These are phyloP conservation scores for Pao palembangensis DNA, from an alignment of 2,113 vertebrate genomes.

Conservation along the genomic window DNA sequence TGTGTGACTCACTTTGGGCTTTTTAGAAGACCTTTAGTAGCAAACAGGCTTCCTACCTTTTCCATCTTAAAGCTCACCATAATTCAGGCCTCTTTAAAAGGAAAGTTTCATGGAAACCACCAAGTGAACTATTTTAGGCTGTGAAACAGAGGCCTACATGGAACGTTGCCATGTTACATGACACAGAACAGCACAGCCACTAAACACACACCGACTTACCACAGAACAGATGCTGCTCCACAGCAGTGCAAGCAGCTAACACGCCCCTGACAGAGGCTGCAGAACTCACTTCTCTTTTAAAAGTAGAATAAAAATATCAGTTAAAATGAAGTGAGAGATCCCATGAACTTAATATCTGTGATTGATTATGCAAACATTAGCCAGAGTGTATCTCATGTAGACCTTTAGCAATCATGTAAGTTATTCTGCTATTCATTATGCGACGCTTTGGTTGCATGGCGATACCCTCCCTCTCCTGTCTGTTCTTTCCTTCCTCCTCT, in stretches of 20 bases:
- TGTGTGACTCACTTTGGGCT: slow-evolving; percentile 35
- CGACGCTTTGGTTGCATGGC: too few relatives aligned
- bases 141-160: slow-evolving; percentile 25
- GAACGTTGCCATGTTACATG: slow-evolving; percentile 33
- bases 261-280: slow-evolving; percentile 10
- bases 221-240: slow-evolving; percentile 24
- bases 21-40: slow-evolving; percentile 22
- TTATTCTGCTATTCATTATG: too few relatives aligned
- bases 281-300: background rate
- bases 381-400: too few relatives aligned
- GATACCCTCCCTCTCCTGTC: too few relatives aligned
- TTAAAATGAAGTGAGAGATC: too few relatives aligned
- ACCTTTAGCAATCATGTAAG: too few relatives aligned
- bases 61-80: slow-evolving; percentile 26
- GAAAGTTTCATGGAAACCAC: slow-evolving; percentile 53
- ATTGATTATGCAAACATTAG: too few relatives aligned
- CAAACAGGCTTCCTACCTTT: slow-evolving; percentile 26
- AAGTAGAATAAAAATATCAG: too few relatives aligned
- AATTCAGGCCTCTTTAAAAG: slow-evolving; percentile 42
- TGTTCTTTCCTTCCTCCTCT: too few relatives aligned
- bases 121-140: slow-evolving; percentile 34
- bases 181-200: slow-evolving; percentile 26
- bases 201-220: slow-evolving; percentile 34
- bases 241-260: background rate
- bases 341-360: too few relatives aligned